Conservation (phyloP, 92 coral and sea anemone species). For the Hydrozoanthus gracilis region DNA sequence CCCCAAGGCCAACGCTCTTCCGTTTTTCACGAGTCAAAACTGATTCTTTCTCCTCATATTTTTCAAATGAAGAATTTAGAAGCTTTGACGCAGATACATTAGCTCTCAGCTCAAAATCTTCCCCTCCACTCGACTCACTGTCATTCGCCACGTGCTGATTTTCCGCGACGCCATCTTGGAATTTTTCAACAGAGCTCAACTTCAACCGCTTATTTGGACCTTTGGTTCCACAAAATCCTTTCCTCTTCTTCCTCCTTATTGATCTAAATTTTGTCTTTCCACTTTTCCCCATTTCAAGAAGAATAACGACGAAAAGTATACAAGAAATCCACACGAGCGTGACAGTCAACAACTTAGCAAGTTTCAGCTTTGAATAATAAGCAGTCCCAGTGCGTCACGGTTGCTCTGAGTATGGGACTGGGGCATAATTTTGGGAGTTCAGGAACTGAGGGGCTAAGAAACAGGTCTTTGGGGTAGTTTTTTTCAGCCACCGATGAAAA, state of each 20-base stretch:
- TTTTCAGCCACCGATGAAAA: slow-evolving; percentile 25
- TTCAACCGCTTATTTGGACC: slow-evolving; percentile 20
- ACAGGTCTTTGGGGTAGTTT: slow-evolving; percentile 35
- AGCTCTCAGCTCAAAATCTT: background rate
- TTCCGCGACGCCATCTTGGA: slow-evolving; percentile 14
- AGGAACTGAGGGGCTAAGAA: slow-evolving; percentile 27
- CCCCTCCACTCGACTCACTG: background rate
- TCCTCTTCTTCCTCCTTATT: slow-evolving; percentile 12
- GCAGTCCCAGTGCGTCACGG: slow-evolving; percentile 17
- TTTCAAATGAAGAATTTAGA: slow-evolving; percentile 55
- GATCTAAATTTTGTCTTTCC: slow-evolving; percentile 20
- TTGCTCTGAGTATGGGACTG: slow-evolving; percentile 1
- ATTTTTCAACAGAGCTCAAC: slow-evolving; percentile 1
- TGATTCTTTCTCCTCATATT: slow-evolving; percentile 43
- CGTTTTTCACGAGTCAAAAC: slow-evolving; percentile 50
- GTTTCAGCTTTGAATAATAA: background rate
- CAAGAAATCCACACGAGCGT: background rate
- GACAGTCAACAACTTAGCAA: slow-evolving; percentile 1
- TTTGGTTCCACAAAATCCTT: slow-evolving; percentile 11
- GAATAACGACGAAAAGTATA: slow-evolving; percentile 23
- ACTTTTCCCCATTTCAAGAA: slow-evolving; percentile 26
- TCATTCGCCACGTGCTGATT: background rate
- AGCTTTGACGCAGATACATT: slow-evolving; percentile 47
- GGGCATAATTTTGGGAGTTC: slow-evolving; percentile 18
- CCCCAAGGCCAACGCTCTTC: slow-evolving; percentile 22